phyloP scores from a whole-genome alignment of 2,113 vertebrate genomes.

The Emydura subglobosa region DNA sequence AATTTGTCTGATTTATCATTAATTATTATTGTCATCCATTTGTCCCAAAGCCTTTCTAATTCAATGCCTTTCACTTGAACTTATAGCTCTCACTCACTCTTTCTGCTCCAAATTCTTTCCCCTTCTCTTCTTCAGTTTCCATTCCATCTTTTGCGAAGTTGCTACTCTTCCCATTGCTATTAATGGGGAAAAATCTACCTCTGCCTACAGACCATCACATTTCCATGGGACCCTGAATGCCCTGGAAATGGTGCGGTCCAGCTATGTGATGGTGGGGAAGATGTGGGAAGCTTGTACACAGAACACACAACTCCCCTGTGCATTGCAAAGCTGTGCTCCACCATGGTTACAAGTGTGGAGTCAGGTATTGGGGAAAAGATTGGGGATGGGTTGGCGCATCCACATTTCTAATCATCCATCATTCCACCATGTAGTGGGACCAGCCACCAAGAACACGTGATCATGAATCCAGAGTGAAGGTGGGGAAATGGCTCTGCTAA shows the following conservation, averaged over 20 bases:
- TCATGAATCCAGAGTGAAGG: not conserved
- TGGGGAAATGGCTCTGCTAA: not conserved
- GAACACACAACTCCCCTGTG: not conserved
- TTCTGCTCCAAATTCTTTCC: not conserved
- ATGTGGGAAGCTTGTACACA: not conserved
- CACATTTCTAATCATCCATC: not conserved
- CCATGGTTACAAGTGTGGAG: not conserved
- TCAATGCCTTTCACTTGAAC: not conserved
- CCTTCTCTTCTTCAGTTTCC: not conserved
- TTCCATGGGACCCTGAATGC: not conserved
- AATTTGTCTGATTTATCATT: not conserved
- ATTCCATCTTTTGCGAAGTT: not conserved
- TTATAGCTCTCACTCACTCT: not conserved
- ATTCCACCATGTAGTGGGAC: not conserved
- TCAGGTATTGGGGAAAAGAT: not conserved
- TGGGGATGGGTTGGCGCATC: not conserved
- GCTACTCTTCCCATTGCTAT: not conserved
- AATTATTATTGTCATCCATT: not conserved
- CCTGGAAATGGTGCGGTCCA: not conserved
- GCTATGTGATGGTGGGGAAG: not conserved
- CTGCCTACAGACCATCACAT: accelerated
- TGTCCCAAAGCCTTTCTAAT: not conserved
- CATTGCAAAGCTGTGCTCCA: not conserved
- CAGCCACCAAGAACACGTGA: not conserved
- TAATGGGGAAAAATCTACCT: accelerated